Percentiles rank a stretch among this genome's conserved stretches.
phyloP scores from a whole-genome alignment of 2,113 vertebrate species.

The Marcusenius ussheri region DNA sequence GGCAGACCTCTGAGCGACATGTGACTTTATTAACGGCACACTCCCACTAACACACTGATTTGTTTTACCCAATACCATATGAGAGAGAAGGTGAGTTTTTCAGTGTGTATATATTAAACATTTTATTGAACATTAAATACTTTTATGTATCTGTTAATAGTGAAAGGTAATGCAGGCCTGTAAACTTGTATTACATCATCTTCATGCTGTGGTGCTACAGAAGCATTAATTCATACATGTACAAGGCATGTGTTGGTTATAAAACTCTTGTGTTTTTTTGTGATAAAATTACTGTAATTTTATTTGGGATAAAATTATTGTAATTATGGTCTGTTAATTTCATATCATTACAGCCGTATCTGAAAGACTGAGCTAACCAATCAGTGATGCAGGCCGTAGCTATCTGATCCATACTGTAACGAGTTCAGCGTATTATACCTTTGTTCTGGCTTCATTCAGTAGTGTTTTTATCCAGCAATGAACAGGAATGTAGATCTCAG shows the following conservation, averaged over 20 bases:
- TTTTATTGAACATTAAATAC: neutral
- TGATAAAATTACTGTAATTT: neutral
- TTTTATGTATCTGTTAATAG: neutral
- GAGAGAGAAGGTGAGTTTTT: neutral
- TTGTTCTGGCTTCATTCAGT: neutral
- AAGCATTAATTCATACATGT: neutral
- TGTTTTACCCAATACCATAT: neutral
- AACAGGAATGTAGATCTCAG: slow-evolving; percentile 54
- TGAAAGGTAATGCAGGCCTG: neutral
- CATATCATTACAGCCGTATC: neutral
- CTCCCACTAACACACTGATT: neutral
- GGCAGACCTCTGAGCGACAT: neutral
- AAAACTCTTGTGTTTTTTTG: neutral
- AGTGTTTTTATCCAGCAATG: neutral
- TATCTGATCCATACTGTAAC: neutral
- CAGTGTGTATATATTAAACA: neutral
- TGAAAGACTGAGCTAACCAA: neutral
- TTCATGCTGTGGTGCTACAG: neutral
- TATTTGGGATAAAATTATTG: neutral
- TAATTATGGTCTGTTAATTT: neutral
- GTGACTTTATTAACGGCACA: neutral
- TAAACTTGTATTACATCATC: neutral
- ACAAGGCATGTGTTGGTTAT: neutral
- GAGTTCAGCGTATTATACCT: neutral
- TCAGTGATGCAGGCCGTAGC: neutral